These are phyloP conservation scores for Anneissia japonica DNA, from an alignment of 35 echinoderm and acorn worm species.

Conservation along the genomic window DNA sequence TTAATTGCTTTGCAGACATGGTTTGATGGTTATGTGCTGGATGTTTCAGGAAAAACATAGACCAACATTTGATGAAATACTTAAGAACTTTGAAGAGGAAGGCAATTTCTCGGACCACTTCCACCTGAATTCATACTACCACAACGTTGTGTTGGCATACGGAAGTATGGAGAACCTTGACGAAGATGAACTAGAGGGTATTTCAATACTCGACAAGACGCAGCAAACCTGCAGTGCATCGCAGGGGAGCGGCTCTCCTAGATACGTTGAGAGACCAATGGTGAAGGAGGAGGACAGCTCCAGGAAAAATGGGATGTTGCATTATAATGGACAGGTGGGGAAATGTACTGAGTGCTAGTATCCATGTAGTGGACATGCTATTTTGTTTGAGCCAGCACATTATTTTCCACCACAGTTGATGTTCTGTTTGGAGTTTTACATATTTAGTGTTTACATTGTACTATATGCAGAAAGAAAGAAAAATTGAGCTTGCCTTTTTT, in stretches of 20 bases:
- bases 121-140: conserved; percentile 66
- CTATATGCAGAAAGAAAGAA: no score
- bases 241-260: not conserved
- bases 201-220: conserved; percentile 47
- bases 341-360: not conserved
- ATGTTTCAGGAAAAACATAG: conserved; percentile 80
- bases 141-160: conserved; percentile 29
- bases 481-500: no score
- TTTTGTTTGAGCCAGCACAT: not conserved
- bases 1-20: conserved; percentile 56
- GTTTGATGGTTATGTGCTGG: conserved; percentile 89
- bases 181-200: conserved; percentile 45
- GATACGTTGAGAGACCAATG: not conserved
- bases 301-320: not conserved
- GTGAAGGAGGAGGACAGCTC: not conserved
- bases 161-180: conserved; percentile 25
- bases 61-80: conserved; percentile 71
- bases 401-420: no score
- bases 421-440: no score
- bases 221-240: not conserved
- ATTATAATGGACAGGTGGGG: not conserved
- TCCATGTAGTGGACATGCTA: not conserved
- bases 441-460: no score
- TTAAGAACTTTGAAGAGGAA: conserved; percentile 51
- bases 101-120: conserved; percentile 48